Conservation (phyloP, 2,888 invertebrate genomes). For the Eupithecia centaureata region DNA sequence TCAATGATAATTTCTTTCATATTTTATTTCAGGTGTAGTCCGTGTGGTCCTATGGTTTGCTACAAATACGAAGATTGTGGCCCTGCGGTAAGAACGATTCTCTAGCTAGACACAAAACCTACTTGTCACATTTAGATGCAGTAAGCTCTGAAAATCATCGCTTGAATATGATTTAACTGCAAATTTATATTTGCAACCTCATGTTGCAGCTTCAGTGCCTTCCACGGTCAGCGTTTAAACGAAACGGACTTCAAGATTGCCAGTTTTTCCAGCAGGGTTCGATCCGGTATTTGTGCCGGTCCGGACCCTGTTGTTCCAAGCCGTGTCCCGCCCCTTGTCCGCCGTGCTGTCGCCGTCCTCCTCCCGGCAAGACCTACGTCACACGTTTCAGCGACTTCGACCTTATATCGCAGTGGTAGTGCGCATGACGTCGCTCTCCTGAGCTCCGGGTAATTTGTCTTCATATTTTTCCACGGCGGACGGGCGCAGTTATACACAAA, state of each 20-base stretch:
- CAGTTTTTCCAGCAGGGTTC: slow-evolving; percentile 81
- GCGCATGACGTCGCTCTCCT: slow-evolving; percentile 50
- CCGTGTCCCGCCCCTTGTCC: slow-evolving; percentile 76
- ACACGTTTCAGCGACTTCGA: slow-evolving; percentile 81
- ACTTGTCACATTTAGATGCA: neutral
- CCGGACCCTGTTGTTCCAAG: slow-evolving; percentile 59
- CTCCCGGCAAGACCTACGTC: slow-evolving; percentile 78
- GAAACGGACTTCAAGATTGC: slow-evolving; percentile 80
- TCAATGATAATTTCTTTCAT: neutral
- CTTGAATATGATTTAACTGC: neutral
- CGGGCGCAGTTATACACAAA: slow-evolving; percentile 43
- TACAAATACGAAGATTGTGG: slow-evolving; percentile 82
- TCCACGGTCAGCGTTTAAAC: slow-evolving; percentile 81
- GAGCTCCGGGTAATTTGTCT: slow-evolving; percentile 62
- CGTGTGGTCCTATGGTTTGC: slow-evolving; percentile 79
- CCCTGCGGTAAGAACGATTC: slow-evolving; percentile 66
- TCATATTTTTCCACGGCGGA: slow-evolving; percentile 65
- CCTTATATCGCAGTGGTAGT: slow-evolving; percentile 76
- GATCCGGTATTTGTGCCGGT: slow-evolving; percentile 78
- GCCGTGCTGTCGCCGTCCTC: slow-evolving; percentile 77
- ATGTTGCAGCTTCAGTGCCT: slow-evolving; percentile 75
- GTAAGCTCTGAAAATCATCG: neutral
- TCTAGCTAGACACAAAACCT: neutral
- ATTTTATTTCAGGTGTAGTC: slow-evolving; percentile 70
- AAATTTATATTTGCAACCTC: slow-evolving; percentile 20